Base-by-base conservation (phyloP, 2,888 invertebrate genomes). In the Onthophagus sagittarius region DNA sequence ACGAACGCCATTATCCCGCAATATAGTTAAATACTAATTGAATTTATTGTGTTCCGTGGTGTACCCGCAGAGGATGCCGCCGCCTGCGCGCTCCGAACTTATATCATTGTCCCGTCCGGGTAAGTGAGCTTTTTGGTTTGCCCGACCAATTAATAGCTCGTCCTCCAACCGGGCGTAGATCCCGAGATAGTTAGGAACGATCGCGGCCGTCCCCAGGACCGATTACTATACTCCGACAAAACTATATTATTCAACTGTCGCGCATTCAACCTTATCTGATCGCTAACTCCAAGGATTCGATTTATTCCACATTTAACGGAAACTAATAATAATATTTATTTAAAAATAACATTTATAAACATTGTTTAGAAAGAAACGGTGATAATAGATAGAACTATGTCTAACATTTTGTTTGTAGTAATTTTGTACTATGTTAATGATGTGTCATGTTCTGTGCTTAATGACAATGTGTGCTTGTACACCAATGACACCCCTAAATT, bases 11-110 rank as follows among this genome's bases (percentile, higher is more conserved):
- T 53, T 53, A 53, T 53, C 39, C 39, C 77, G 73, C 77, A 76
- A 77, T 80, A 80, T 81, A 81, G 80, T 77, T 78, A 78, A 80
- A 79, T 80, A 78, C 78, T 81, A 81, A 81, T 81, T 81, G 81
- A 81, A 81, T 81, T 81, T 81, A 81, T 81, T 78, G 80, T 75
- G 75, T 75, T 75, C 67, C 32, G 23, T 31, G 77, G 75, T 79
- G 32, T 67, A 67, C 23, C 76, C 76, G 73, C 78, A 74, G 76
- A 77, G 78, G 78, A 71, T 75, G 73, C 67, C 39, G 39, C 39
- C 39, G 39, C 39, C 39, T 53, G 39, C 39, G 39, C 39, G 39
- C 39, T 53, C 11, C 39, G 39, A 53, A 53, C 39, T 53, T 53
- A 53, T 53, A 53, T 53, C 11, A 53, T 53, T 53, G 39, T 53